A percentile compares a stretch with the other conserved stretches of the same genome.
These are phyloP conservation scores for Danionella dracula DNA, from an alignment of 2,797 vertebrate species.

Conservation along the genomic window DNA sequence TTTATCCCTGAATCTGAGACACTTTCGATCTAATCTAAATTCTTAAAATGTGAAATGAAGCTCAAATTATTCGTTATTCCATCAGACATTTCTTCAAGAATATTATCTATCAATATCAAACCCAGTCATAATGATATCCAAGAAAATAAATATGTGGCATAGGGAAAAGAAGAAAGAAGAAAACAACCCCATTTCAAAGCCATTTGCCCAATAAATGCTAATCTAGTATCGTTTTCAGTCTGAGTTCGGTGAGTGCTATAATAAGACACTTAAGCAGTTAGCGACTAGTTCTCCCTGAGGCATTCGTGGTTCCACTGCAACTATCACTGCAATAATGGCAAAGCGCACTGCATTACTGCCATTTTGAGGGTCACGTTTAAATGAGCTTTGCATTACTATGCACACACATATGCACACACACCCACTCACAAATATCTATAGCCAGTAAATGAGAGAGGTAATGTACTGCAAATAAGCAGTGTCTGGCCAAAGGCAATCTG, in stretches of 20 bases:
- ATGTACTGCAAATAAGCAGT: conserved; percentile 20
- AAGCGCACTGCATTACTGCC: conserved; percentile 38
- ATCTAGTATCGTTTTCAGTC: conserved; percentile 60
- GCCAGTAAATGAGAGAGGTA: conserved; percentile 27
- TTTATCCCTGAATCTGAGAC: too few species aligned
- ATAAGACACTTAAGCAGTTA: conserved; percentile 47
- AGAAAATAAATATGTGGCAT: conserved; percentile 64
- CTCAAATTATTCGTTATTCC: background rate
- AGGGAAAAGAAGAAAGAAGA: conserved; percentile 23
- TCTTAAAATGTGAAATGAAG: background rate
- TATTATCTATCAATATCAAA: background rate
- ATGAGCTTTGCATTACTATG: conserved; percentile 30
- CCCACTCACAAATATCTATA: too few species aligned
- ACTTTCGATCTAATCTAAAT: too few species aligned
- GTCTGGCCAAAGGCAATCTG: conserved; percentile 15
- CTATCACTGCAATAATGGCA: conserved; percentile 48
- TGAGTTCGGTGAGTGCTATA: conserved; percentile 59
- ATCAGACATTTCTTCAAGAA: background rate
- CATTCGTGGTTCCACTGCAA: conserved; percentile 51
- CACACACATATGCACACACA: conserved; percentile 14
- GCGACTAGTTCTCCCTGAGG: conserved; percentile 51
- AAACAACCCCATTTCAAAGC: conserved; percentile 58
- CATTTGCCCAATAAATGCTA: conserved; percentile 59
- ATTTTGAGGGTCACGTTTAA: conserved; percentile 53
- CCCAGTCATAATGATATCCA: conserved; percentile 55